Evolutionary conservation across 2,888 invertebrate genomes (phyloP).

Genomic region (Sesia apiformis): DNA sequence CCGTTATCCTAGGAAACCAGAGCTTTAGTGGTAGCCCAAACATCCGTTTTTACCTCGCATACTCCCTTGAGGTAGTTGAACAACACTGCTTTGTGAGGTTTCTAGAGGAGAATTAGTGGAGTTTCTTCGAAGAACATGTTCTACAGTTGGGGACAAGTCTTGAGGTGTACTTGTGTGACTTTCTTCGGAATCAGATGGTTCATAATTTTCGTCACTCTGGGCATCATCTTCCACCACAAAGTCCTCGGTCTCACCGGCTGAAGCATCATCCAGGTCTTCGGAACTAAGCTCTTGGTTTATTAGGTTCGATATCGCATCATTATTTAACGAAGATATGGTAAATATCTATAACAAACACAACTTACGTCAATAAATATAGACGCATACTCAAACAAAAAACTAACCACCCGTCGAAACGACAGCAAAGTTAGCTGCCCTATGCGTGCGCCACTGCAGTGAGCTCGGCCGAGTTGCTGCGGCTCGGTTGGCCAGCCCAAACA

Average conservation of each 20-base stretch:
- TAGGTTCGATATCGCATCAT: constrained; percentile 1
- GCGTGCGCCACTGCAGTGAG: constrained; percentile 1
- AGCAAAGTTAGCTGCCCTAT: constrained; percentile 5
- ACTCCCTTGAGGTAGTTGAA: no score
- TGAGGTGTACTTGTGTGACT: neutral
- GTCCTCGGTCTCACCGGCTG: constrained; percentile 6
- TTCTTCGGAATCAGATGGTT: constrained; percentile 7
- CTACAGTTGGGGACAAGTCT: neutral
- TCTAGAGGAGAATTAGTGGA: no score
- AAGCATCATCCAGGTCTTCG: constrained; percentile 1
- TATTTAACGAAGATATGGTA: neutral
- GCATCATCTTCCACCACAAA: constrained; percentile 7
- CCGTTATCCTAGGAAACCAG: no score
- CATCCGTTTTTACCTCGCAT: no score
- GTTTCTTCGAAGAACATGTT: no score
- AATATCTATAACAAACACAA: neutral
- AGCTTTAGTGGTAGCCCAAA: no score
- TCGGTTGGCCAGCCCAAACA: neutral
- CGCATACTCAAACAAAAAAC: constrained; percentile 3
- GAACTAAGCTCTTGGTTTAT: neutral
- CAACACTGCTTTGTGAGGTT: no score
- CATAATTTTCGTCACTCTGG: constrained; percentile 8
- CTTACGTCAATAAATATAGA: neutral
- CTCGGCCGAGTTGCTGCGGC: constrained; percentile 3
- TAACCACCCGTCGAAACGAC: constrained; percentile 10